A percentile compares a stretch with the other conserved stretches of the same genome.
These are phyloP conservation scores for Lepidothrix coronata DNA, from an alignment of 2,113 vertebrate species.

Conservation along the genomic window DNA sequence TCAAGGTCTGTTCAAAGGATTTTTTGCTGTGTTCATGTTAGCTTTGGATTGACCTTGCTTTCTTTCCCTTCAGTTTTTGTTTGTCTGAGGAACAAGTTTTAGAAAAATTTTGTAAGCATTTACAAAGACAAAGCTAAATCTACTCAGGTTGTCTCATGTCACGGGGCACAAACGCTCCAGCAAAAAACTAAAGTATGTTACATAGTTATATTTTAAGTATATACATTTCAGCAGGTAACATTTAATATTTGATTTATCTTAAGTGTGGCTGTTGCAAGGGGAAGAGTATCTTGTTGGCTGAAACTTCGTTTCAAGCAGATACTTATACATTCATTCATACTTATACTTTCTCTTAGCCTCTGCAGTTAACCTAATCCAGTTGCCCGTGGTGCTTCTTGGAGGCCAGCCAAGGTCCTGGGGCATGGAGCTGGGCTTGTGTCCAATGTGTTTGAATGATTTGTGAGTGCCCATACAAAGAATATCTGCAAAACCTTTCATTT, in stretches of 20 bases:
- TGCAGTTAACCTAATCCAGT: background rate
- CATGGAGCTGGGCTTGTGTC: background rate
- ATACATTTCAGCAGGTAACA: background rate
- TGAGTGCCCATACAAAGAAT: background rate
- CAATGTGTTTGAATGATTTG: background rate
- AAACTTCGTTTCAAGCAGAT: background rate
- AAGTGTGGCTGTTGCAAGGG: background rate
- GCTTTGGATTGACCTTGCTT: conserved; percentile 28
- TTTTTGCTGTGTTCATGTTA: background rate
- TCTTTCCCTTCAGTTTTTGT: background rate
- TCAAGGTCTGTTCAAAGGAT: conserved; percentile 16
- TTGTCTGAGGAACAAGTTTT: background rate
- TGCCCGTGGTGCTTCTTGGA: background rate
- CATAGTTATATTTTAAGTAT: background rate
- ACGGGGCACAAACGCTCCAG: background rate
- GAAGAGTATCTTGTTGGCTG: background rate
- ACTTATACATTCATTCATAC: background rate
- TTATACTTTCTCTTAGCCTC: background rate
- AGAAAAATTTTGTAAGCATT: background rate
- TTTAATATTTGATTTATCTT: background rate
- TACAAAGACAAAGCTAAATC: background rate
- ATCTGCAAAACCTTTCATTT: background rate
- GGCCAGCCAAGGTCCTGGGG: background rate
- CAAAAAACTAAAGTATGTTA: background rate
- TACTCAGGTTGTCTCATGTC: background rate